phyloP scores from a whole-genome alignment of 64 coral and sea anemone genomes.

The Trachythela sp. region DNA sequence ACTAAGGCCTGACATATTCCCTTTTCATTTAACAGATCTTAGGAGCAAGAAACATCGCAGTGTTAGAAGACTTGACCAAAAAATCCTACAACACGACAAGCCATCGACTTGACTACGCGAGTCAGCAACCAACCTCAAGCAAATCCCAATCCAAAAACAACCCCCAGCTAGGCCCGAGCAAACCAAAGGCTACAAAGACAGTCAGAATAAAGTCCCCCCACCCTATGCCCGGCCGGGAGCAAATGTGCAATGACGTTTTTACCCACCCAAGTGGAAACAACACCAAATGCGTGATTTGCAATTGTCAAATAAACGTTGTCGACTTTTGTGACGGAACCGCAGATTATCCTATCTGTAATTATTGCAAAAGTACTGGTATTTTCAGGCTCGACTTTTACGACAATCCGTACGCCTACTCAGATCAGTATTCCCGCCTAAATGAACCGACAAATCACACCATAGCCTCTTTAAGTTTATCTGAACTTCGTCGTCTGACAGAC shows the following conservation, averaged over 20 bases:
- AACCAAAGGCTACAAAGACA: not conserved
- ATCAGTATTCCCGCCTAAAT: not conserved
- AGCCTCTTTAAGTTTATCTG: not conserved
- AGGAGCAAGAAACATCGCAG: not conserved
- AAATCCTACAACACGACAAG: not conserved
- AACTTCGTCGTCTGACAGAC: not conserved
- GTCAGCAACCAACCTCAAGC: too few species aligned
- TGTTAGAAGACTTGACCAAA: not conserved
- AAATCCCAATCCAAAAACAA: not conserved
- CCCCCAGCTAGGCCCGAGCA: not conserved
- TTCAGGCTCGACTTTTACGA: not conserved
- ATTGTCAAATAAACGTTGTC: not conserved
- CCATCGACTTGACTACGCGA: not conserved
- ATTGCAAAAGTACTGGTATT: conserved; percentile 7
- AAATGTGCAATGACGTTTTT: not conserved
- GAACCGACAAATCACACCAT: not conserved
- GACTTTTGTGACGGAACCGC: not conserved
- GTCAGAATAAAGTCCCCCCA: not conserved
- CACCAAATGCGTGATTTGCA: not conserved
- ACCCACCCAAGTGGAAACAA: not conserved
- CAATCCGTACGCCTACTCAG: not conserved
- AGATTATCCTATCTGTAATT: not conserved
- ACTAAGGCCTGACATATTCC: too few species aligned
- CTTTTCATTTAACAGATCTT: not conserved
- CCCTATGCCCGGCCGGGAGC: not conserved